Base-by-base conservation (phyloP, 2,888 invertebrate species). In the Campoletis raptor region DNA sequence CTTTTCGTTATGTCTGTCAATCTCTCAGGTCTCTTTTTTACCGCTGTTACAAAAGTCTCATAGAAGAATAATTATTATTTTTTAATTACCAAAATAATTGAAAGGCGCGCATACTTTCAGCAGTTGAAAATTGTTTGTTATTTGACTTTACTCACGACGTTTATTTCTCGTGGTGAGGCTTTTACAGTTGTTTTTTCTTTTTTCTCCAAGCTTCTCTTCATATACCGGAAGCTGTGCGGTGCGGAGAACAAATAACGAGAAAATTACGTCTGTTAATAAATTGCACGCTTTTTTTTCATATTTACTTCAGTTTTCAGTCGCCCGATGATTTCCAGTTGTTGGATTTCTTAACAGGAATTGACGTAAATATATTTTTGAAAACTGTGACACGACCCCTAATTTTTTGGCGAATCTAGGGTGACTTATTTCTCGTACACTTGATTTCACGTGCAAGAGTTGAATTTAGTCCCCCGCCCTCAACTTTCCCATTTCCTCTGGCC, bases 401-500 rank as follows among this genome's bases (percentile, higher is more conserved):
- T 30, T 3, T 30, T 30, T 30, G 3, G 30, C 30, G 30, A 3
- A 30, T 30, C 30, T 30, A 30, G 30, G 30, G 30, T 30, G 30
- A 30, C 30, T 30, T 30, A 2, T 30, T 30, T 30, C 30, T 30
- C 30, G 30, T 30, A 30, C 30, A 30, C 30, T 2, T 3, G 30
- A 30, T 30, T 30, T 30, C 30, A 30, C 30, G 30, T 30, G 30
- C 2, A 30, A 30, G 30, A 30, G 30, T 30, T 30, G 30, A 30
- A 30, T 30, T 30, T 30, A 30, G 30, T 3, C 30, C 24, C 7
- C 45, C 67, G 40, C 18, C n/a, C 24, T 7, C n/a, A 66, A 81
- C 52, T 81, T 73, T 54, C n/a, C 52, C 73, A 69, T 69, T 69
- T 54, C 69, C 42, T 57, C 10, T 18, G 10, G 30, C 54, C 24